Percentiles rank a stretch among this genome's conserved stretches.
Evolutionary conservation across 2,888 invertebrate genomes (phyloP).

Genomic region (Amphipyra berbera): DNA sequence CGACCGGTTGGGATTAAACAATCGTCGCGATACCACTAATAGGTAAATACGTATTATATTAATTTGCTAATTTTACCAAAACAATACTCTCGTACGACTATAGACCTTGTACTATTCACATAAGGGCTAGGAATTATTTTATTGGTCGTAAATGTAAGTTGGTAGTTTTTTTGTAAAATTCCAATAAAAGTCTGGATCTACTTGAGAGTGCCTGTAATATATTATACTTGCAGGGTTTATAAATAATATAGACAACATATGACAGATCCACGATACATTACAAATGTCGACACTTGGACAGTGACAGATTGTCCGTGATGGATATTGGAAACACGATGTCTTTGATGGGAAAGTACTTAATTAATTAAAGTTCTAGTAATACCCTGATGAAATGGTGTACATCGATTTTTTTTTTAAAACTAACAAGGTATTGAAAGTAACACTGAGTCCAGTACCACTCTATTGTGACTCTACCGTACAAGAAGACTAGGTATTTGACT

Average conservation of each 20-base stretch:
- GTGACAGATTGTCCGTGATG: too few species aligned
- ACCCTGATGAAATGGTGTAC: too few species aligned
- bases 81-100: background rate
- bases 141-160: background rate
- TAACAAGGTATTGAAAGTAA: too few species aligned
- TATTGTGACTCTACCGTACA: too few species aligned
- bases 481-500: too few species aligned
- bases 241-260: background rate
- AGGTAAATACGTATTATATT: background rate
- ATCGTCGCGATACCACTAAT: conserved; percentile 14
- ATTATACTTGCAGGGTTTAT: background rate
- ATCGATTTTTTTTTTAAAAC: too few species aligned
- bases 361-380: too few species aligned
- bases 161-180: background rate
- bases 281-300: too few species aligned
- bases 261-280: background rate
- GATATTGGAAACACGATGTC: too few species aligned
- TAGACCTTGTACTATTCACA: background rate
- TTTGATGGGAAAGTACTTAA: too few species aligned
- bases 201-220: background rate
- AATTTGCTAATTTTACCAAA: background rate
- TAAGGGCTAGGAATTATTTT: background rate
- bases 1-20: conserved; percentile 30
- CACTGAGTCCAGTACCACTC: too few species aligned
- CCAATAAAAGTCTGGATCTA: background rate